These are phyloP conservation scores for Catostylus mosaicus DNA, from an alignment of 30 jellyfish, hydroid and myxozoan species.

Conservation along the genomic window DNA sequence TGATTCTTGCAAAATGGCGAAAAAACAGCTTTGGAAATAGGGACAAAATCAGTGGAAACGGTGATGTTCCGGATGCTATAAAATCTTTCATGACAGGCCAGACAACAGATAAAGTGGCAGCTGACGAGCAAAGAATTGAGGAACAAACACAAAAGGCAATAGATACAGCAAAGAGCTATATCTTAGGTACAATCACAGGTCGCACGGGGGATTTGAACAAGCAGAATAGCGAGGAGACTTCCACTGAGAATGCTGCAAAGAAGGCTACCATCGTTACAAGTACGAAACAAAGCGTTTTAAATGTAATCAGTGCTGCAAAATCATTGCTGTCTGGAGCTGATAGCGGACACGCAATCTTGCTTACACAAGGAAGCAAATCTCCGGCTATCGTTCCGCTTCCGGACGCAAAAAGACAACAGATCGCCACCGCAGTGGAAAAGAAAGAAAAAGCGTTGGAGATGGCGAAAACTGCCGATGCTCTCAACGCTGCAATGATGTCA, in stretches of 20 bases:
- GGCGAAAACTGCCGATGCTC: slow-evolving; percentile 60
- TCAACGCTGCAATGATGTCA: slow-evolving; percentile 60
- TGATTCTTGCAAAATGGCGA: slow-evolving; percentile 91
- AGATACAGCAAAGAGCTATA: slow-evolving; percentile 54
- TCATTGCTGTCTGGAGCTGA: slow-evolving; percentile 42
- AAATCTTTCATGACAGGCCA: slow-evolving; percentile 90
- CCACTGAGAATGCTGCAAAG: slow-evolving; percentile 3
- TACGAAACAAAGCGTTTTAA: slow-evolving; percentile 56
- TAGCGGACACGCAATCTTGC: slow-evolving; percentile 56
- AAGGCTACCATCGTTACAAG: slow-evolving; percentile 34
- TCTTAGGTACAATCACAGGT: slow-evolving; percentile 65
- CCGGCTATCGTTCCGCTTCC: slow-evolving; percentile 52
- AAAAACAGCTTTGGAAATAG: slow-evolving; percentile 87
- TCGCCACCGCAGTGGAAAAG: slow-evolving; percentile 34
- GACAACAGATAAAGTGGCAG: slow-evolving; percentile 47
- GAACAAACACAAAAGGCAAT: slow-evolving; percentile 60
- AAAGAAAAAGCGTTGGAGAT: slow-evolving; percentile 61
- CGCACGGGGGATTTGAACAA: slow-evolving; percentile 38
- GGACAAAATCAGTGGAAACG: slow-evolving; percentile 34
- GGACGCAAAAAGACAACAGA: slow-evolving; percentile 27
- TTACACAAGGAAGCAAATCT: slow-evolving; percentile 16
- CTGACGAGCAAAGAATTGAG: slow-evolving; percentile 28
- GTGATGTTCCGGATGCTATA: slow-evolving; percentile 82
- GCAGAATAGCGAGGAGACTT: not conserved
- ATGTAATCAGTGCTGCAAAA: slow-evolving; percentile 56